Evolutionary conservation across 2,113 vertebrate genomes (phyloP), one percentile per base, ranked within the genome.

Genomic region (Crotophaga sulcirostris): DNA sequence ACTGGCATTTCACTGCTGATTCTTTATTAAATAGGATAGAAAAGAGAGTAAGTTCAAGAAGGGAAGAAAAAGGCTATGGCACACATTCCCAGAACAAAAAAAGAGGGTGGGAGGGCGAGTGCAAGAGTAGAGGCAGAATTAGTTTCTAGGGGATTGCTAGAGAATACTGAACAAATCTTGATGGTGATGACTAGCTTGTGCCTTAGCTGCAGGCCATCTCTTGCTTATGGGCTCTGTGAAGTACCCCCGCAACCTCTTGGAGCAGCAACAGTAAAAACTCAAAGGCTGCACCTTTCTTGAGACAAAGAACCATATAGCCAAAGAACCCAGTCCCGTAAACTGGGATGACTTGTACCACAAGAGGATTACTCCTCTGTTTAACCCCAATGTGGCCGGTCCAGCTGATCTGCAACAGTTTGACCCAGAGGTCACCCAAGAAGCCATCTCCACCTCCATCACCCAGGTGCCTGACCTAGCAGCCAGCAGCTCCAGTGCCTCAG

Each of bases 281-380:
- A 16, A 24, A 16, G n/a, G 5, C n/a, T 16, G 38, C 58, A 45
- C 44, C 44, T 47, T 47, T 47, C 96, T 99, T 58, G 99, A 99
- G 97, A 99, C 99, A 94, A 99, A 99, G 98, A 99, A 98, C 90
- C 99, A 99, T 0, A 84, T 97, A 7, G 99, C 99, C 98, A n/a
- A n/a, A n/a, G n/a, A n/a, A n/a, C 99, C 99, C 97, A 98, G 98
- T 86, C 97, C 98, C 42, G 99, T 99, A 95, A 99, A 99, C 97
- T 99, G 99, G 99, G 99, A 99, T 13, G 99, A 99, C 93, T 98
- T 99, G 87, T 98, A 99, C 93, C 98, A 99, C 96, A 99, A 99
- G 98, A 99, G 98, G 94, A 99, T 99, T 93, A 98, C 98, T 73
- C 99, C 99, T 87, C 99, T 99, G 1, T 99, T 99, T 97, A 99